Conservation (phyloP, 2,113 vertebrate genomes). For the Sorex araneus region DNA sequence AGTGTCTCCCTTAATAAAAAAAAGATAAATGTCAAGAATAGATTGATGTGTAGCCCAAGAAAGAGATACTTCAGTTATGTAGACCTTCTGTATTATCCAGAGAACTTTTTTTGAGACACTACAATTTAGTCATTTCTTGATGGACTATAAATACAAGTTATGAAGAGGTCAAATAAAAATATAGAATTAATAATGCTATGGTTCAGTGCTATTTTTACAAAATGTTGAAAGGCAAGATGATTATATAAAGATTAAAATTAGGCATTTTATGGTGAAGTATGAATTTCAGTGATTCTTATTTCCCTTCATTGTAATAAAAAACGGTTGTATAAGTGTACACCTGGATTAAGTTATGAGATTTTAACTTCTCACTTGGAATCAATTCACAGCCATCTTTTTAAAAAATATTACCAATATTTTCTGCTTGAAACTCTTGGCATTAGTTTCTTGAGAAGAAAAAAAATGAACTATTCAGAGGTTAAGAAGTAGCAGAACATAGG, state of each 20-base stretch:
- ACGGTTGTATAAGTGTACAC: conserved; percentile 69
- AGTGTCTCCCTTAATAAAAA: conserved; percentile 1
- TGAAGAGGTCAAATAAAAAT: background rate
- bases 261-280: conserved; percentile 49
- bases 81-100: background rate
- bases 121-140: conserved; percentile 29
- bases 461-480: conserved; percentile 3
- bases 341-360: conserved; percentile 79
- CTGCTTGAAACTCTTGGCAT: conserved; percentile 71
- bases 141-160: background rate
- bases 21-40: background rate
- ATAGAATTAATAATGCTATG: conserved; percentile 26
- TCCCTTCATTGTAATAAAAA: conserved; percentile 73
- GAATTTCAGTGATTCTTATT: conserved; percentile 72
- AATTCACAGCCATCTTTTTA: conserved; percentile 78
- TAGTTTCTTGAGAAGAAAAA: conserved; percentile 13
- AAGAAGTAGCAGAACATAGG: conserved; percentile 33
- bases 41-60: background rate
- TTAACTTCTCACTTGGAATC: conserved; percentile 74
- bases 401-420: conserved; percentile 75
- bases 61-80: background rate
- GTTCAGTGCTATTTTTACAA: conserved; percentile 57
- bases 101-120: background rate
- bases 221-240: conserved; percentile 65
- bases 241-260: conserved; percentile 73